These are phyloP conservation scores for Masnerella sp. DNA, from an alignment of 2,888 invertebrate genomes.

Conservation along the genomic window DNA sequence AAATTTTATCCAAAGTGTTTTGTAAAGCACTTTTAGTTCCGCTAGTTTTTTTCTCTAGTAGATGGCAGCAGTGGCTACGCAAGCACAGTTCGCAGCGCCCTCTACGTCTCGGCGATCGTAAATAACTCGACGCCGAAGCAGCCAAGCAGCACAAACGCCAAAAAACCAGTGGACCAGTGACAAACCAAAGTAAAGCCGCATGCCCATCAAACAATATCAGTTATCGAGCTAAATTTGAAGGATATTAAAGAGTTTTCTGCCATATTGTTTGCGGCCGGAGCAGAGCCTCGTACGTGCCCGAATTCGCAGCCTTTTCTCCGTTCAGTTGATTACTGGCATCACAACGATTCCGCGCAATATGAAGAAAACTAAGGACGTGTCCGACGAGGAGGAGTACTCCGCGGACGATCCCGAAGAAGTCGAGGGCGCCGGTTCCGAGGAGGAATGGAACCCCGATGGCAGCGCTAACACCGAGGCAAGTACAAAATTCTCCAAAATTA, in stretches of 20 bases:
- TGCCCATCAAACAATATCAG: constrained; percentile 16
- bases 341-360: constrained; percentile 76
- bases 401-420: constrained; percentile 78
- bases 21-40: no score
- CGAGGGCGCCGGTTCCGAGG: constrained; percentile 74
- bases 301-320: neutral
- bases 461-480: constrained; percentile 71
- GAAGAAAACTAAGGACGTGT: constrained; percentile 76
- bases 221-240: constrained; percentile 14
- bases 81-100: no score
- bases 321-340: constrained; percentile 39
- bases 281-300: constrained; percentile 8
- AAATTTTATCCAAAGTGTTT: no score
- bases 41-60: no score
- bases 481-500: neutral
- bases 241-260: constrained; percentile 24
- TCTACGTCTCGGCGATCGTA: no score
- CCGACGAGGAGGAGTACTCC: constrained; percentile 76
- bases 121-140: no score
- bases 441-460: constrained; percentile 76
- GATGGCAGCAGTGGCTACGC: no score
- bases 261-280: constrained; percentile 48
- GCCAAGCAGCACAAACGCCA: no score
- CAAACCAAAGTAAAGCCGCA: constrained; percentile 31
- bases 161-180: no score